phyloP scores from a whole-genome alignment of 1,140 invertebrate genomes.

The Eriosoma lanigerum region DNA sequence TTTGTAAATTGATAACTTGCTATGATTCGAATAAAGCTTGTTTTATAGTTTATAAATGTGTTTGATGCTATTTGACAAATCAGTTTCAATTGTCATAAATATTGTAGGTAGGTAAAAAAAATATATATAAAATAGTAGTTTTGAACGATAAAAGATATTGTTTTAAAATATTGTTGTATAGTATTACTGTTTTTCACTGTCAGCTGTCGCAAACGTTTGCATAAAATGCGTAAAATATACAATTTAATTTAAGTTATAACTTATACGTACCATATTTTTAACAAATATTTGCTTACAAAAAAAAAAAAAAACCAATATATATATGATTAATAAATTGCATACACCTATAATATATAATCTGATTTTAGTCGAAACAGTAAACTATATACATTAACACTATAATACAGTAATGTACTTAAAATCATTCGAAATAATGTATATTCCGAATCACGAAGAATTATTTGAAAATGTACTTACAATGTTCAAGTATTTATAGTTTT shows the following conservation, averaged over 20 bases:
- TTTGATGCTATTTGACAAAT: not conserved
- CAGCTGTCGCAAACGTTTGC: slow-evolving; percentile 8
- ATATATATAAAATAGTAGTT: not conserved
- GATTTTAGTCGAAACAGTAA: too few species aligned
- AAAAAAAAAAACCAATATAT: too few species aligned
- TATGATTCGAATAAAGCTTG: too few species aligned
- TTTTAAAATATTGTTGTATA: slow-evolving; percentile 17
- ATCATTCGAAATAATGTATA: too few species aligned
- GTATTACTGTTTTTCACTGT: not conserved
- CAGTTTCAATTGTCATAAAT: not conserved
- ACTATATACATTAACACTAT: too few species aligned
- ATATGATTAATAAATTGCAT: too few species aligned
- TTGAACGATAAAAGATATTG: not conserved
- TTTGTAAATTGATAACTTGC: slow-evolving; percentile 12
- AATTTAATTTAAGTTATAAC: not conserved
- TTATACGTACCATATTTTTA: not conserved
- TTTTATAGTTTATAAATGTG: too few species aligned
- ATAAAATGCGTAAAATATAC: not conserved
- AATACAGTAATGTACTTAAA: too few species aligned
- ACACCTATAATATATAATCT: too few species aligned
- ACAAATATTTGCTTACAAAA: not conserved
- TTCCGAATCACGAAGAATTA: too few species aligned
- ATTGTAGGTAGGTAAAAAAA: slow-evolving; percentile 39
- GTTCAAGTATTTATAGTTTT: too few species aligned
- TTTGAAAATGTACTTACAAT: too few species aligned